Conservation (phyloP, 1,140 invertebrate genomes). For the Scylla paramamosain region DNA sequence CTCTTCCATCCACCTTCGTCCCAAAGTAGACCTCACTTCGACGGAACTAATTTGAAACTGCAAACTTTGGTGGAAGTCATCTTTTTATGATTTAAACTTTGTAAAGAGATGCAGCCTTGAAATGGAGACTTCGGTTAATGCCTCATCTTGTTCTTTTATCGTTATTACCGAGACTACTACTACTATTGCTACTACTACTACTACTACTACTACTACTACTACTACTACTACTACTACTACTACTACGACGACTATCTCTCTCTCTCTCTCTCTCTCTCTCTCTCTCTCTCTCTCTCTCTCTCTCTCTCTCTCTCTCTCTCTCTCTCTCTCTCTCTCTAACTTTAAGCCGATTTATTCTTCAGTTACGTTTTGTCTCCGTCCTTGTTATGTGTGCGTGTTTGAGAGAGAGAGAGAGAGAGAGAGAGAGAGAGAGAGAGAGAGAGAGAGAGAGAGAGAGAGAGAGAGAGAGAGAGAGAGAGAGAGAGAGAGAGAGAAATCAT, state of each 20-base stretch:
- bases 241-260: background rate
- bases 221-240: constrained; percentile 28
- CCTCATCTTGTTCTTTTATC: background rate
- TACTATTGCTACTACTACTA: background rate
- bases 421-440: background rate
- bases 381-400: background rate
- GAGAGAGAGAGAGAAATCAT: background rate
- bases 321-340: background rate
- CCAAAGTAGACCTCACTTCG: constrained; percentile 21
- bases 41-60: constrained; percentile 43
- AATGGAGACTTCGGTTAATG: background rate
- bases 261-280: background rate
- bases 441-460: background rate
- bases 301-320: too few relatives aligned
- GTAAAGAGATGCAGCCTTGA: constrained; percentile 46
- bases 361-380: background rate
- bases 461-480: background rate
- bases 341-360: background rate
- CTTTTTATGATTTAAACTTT: constrained; percentile 45
- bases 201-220: constrained; percentile 31
- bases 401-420: too few relatives aligned
- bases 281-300: too few relatives aligned
- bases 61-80: constrained; percentile 16
- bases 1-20: background rate
- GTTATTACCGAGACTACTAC: background rate